phyloP scores from a whole-genome alignment of 2,888 invertebrate species.

The Onchidella celtica region DNA sequence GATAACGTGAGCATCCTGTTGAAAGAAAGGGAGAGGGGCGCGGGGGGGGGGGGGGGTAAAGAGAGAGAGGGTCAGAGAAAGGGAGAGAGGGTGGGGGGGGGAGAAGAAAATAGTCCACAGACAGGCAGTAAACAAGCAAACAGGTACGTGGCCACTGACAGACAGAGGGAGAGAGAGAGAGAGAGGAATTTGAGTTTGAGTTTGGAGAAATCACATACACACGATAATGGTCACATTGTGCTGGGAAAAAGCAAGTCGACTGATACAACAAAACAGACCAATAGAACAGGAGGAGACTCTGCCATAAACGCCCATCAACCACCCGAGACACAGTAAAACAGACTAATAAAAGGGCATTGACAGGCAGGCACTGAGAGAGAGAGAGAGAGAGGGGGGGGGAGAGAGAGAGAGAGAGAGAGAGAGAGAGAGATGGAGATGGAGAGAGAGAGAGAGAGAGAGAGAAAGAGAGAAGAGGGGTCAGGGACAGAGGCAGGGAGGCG shows the following conservation, averaged over 20 bases:
- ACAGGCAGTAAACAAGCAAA: too few species aligned
- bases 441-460: conserved; percentile 6
- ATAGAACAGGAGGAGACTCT: too few species aligned
- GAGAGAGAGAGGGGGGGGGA: background rate
- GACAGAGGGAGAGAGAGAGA: too few species aligned
- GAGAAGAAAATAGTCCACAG: too few species aligned
- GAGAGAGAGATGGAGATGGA: conserved; percentile 17
- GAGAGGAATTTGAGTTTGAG: too few species aligned
- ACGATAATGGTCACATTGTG: too few species aligned
- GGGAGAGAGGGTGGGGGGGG: conserved; percentile 6
- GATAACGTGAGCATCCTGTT: background rate
- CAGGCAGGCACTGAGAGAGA: background rate
- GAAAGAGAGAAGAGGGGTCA: background rate
- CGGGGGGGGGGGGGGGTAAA: background rate
- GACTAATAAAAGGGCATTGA: background rate
- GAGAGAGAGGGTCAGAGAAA: conserved; percentile 14
- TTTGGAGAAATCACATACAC: too few species aligned
- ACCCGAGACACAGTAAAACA: background rate
- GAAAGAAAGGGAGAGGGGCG: background rate
- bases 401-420: conserved; percentile 1
- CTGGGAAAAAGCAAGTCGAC: too few species aligned
- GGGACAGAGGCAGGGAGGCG: too few species aligned
- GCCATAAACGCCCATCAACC: too few species aligned
- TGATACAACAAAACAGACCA: too few species aligned
- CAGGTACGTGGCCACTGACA: background rate